Evolutionary conservation across 1,140 invertebrate genomes (phyloP).

Genomic region (Halesus radiatus): DNA sequence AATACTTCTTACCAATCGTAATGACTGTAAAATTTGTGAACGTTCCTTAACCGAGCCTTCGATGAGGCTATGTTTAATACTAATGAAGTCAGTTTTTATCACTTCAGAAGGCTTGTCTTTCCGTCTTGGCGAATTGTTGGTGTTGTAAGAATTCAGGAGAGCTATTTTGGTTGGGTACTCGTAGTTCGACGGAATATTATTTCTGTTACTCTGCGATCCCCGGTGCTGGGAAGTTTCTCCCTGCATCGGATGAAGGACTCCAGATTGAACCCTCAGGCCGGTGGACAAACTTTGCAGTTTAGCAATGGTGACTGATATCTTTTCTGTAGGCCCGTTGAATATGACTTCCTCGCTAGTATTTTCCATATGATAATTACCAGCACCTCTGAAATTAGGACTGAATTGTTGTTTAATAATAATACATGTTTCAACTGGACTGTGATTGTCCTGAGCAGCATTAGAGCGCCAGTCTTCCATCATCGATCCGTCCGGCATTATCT

Average conservation of each 20-base stretch:
- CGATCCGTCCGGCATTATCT: conserved; percentile 45
- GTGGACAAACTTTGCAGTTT: conserved; percentile 54
- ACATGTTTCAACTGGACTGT: conserved; percentile 46
- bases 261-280: conserved; percentile 48
- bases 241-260: conserved; percentile 36
- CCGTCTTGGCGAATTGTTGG: background rate
- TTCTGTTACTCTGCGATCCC: background rate
- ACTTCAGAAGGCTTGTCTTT: conserved; percentile 24
- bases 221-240: background rate
- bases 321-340: conserved; percentile 34
- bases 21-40: conserved; percentile 50
- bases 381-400: conserved; percentile 21
- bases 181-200: background rate
- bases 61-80: conserved; percentile 42
- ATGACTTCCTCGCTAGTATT: conserved; percentile 33
- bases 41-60: conserved; percentile 46
- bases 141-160: conserved; percentile 21
- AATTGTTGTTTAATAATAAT: conserved; percentile 54
- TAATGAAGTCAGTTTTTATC: conserved; percentile 37
- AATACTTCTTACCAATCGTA: conserved; percentile 47
- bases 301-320: conserved; percentile 45
- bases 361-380: conserved; percentile 4
- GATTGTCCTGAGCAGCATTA: conserved; percentile 11
- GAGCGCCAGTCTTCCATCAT: background rate
- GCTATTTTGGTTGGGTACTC: conserved; percentile 41